Percentiles rank a stretch among this genome's conserved stretches.
Evolutionary conservation across 2,797 vertebrate species (phyloP).

Genomic region (Pyrocephalus nanus): DNA sequence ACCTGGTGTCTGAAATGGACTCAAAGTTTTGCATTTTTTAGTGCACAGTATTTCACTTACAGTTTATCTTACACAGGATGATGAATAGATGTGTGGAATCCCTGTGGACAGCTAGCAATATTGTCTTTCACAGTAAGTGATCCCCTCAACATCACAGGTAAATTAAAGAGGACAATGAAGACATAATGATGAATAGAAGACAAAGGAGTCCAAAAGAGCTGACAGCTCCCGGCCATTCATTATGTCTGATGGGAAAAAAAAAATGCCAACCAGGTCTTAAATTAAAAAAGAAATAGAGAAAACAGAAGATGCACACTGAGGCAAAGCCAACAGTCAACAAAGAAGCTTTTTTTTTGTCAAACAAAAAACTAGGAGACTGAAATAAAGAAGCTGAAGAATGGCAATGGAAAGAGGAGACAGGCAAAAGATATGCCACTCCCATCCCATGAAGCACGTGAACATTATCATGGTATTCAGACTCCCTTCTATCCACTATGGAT

Average conservation of each 20-base stretch:
- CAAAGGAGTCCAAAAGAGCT: conserved; percentile 15
- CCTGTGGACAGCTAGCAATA: background rate
- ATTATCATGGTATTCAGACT: background rate
- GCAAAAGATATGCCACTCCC: background rate
- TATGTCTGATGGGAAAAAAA: background rate
- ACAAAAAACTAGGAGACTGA: background rate
- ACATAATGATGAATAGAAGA: conserved; percentile 56
- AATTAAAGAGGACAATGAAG: conserved; percentile 52
- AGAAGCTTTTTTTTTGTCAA: background rate
- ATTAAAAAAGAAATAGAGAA: background rate
- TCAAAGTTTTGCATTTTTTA: background rate
- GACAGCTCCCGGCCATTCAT: conserved; percentile 11
- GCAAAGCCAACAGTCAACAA: too few species aligned
- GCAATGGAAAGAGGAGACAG: background rate
- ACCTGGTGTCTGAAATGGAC: background rate
- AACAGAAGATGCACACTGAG: background rate
- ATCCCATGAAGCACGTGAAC: background rate
- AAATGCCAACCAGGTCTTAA: background rate
- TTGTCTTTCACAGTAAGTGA: conserved; percentile 40
- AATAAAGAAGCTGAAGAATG: background rate
- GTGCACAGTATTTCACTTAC: background rate
- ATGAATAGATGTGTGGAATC: conserved; percentile 8
- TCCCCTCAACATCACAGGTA: background rate
- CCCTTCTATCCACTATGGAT: background rate
- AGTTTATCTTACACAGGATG: background rate